Evolutionary conservation across 2,888 invertebrate species (phyloP), one percentile per base, ranked within the genome.

Genomic region (Thelaira solivaga): DNA sequence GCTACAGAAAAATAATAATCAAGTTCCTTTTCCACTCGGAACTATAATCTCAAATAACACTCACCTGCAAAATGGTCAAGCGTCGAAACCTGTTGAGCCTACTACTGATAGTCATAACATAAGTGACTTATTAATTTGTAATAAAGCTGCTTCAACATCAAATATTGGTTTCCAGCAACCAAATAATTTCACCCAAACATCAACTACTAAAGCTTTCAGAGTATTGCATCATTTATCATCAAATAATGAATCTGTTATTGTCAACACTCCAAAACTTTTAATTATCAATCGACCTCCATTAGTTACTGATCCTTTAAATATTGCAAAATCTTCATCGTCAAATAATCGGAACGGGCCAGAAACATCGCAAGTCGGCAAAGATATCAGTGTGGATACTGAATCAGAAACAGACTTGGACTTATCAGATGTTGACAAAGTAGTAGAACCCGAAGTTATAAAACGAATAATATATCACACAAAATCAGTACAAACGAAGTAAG

Each of bases 401-500:
- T 64, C 39, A 0, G 72, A 72, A 16, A 13, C 72, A 16, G 64
- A 72, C 1, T 4, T 39, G n/a, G 45, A 45, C 5, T 1, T 24
- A 16, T 18, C 24, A 10, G 59, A 49, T 31, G 10, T 1, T 1
- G 72, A 55, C 36, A 22, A 64, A 4, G 2, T 3, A 18, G 8
- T 7, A 0, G 45, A 62, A 5, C 61, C 74, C 1, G 67, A 68
- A 53, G 61, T 75, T 13, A 55, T 75, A 26, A 61, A 75, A 24
- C 53, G 68, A 61, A 68, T 75, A 34, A 31, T 68, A 39, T 65
- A 36, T 53, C 45, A 59, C 10, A 39, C 53, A 0, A 78, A 78
- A 55, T 45, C 64, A 1, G 51, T 26, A 8, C 78, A 78, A 55
- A 78, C 78, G 3, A 74, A 65, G 78, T 78, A 74, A 65, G 59